Conservation (phyloP, 2,113 vertebrate genomes). For the Porphyrio hochstetteri region DNA sequence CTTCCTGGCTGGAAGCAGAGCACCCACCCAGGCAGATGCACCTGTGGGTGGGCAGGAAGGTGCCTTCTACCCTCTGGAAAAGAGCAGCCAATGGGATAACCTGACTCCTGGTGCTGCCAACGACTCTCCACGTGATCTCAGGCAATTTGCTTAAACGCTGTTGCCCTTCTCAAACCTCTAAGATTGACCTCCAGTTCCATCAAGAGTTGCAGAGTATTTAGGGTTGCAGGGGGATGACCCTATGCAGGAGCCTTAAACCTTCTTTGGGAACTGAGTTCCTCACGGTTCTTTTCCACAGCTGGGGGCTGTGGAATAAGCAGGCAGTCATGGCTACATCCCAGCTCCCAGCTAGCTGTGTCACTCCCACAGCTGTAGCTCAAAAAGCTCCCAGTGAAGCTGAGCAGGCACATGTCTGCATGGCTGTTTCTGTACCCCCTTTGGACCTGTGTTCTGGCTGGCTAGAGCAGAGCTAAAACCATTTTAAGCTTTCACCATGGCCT, state of each 20-base stretch:
- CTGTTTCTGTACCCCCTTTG: background rate
- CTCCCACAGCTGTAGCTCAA: background rate
- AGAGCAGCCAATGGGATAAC: background rate
- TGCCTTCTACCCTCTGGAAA: background rate
- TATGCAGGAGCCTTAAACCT: background rate
- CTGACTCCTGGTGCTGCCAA: background rate
- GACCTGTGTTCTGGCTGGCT: background rate
- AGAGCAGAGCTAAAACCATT: background rate
- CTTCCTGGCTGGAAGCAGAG: background rate
- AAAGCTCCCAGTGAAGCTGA: background rate
- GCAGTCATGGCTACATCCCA: background rate
- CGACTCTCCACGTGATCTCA: too few relatives aligned
- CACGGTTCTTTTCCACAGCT: background rate
- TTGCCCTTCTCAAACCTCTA: background rate
- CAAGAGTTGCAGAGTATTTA: background rate
- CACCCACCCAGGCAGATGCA: background rate
- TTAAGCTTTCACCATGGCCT: background rate
- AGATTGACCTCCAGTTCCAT: background rate
- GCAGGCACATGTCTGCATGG: background rate
- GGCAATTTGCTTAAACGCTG: background rate
- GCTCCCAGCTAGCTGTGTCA: background rate
- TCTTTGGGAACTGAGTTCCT: background rate
- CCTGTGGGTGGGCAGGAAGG: background rate
- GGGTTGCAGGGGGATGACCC: background rate
- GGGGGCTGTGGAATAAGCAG: background rate